Conservation (phyloP, 2,113 vertebrate genomes). For the Cygnus buccinator region DNA sequence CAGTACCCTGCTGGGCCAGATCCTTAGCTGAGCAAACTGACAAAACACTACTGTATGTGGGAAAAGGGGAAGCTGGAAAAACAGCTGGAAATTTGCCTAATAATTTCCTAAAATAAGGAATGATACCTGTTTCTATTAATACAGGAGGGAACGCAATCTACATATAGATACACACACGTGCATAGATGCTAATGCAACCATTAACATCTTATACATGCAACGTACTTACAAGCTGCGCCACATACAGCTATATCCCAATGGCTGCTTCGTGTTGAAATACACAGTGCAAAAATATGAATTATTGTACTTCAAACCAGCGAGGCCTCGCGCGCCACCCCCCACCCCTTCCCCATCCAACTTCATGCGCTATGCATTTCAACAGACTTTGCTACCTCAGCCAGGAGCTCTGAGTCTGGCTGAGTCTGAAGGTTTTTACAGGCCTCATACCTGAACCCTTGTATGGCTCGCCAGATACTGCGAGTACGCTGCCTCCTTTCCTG, state of each 20-base stretch:
- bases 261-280: background rate
- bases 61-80: background rate
- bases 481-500: background rate
- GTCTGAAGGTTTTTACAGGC: background rate
- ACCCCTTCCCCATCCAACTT: background rate
- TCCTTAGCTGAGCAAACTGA: background rate
- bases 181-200: background rate
- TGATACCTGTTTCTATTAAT: background rate
- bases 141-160: background rate
- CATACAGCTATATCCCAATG: background rate
- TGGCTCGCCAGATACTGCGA: background rate
- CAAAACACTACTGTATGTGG: background rate
- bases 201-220: background rate
- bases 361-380: background rate
- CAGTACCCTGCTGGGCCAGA: background rate
- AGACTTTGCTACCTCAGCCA: background rate
- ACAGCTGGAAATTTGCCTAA: background rate
- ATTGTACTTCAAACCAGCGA: rapidly evolving
- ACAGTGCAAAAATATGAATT: background rate
- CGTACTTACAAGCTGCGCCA: rapidly evolving
- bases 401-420: background rate
- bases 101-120: background rate
- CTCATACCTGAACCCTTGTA: conserved; percentile 37
- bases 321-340: background rate
- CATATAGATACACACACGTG: background rate